These are phyloP conservation scores for Heliocidaris tuberculata DNA, from an alignment of 35 echinoderm and acorn worm genomes.

Conservation along the genomic window DNA sequence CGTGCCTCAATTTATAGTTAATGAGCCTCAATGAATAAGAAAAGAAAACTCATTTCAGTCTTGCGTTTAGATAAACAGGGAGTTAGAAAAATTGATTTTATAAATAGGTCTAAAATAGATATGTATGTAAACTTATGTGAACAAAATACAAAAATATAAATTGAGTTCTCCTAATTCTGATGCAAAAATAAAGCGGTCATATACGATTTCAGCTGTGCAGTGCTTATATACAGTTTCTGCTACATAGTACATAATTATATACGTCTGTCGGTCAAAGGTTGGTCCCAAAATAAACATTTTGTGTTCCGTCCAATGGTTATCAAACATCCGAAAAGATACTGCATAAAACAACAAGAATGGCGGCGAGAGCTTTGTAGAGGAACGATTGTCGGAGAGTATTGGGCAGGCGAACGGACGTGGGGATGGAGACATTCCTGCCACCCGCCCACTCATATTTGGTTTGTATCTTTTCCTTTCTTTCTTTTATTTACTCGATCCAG, in stretches of 20 bases:
- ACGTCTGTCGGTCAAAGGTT: not conserved
- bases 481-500: not conserved
- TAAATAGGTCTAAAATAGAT: too few species aligned
- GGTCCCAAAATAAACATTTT: not conserved
- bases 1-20: too few species aligned
- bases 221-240: not conserved
- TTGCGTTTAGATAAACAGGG: too few species aligned
- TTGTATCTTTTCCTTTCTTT: not conserved
- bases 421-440: not conserved
- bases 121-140: too few species aligned
- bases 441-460: not conserved
- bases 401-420: not conserved
- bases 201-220: too few species aligned
- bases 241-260: too few species aligned
- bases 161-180: too few species aligned
- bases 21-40: too few species aligned
- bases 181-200: too few species aligned
- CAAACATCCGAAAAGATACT: not conserved
- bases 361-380: not conserved
- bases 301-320: not conserved
- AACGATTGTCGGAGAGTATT: not conserved
- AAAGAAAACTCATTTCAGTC: too few species aligned
- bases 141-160: too few species aligned
- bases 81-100: too few species aligned
- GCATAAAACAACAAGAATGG: not conserved